phyloP scores from a whole-genome alignment of 2,113 vertebrate species.

The Hucho hucho region DNA sequence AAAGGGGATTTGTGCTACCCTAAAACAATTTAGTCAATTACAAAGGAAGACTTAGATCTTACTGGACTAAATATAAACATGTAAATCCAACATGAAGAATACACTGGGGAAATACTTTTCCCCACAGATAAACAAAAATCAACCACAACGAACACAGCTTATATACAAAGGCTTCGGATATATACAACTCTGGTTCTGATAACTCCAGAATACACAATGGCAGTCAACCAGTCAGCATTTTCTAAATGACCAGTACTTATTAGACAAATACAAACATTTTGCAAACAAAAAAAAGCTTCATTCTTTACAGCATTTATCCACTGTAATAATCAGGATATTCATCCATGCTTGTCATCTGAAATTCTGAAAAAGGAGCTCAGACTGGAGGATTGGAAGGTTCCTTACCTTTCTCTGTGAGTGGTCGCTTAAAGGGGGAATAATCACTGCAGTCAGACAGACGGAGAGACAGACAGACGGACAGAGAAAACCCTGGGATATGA shows the following conservation, averaged over 20 bases:
- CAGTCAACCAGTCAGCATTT: too few relatives aligned
- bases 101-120: too few relatives aligned
- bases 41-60: too few relatives aligned
- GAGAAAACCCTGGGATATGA: constrained; percentile 56
- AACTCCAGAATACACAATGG: too few relatives aligned
- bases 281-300: neutral
- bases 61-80: neutral
- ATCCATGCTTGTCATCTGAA: neutral
- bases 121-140: too few relatives aligned
- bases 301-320: neutral
- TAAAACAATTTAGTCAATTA: too few relatives aligned
- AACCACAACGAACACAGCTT: too few relatives aligned
- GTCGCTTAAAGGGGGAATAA: constrained; percentile 65
- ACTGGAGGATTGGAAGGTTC: neutral
- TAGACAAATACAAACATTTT: constrained; percentile 17
- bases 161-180: too few relatives aligned
- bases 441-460: constrained; percentile 65
- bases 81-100: neutral
- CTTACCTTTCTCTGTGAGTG: constrained; percentile 49
- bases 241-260: neutral
- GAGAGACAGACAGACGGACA: constrained; percentile 4
- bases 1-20: too few relatives aligned
- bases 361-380: neutral
- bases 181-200: too few relatives aligned
- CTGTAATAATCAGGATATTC: neutral